These are phyloP conservation scores for Belonocnema kinseyi DNA, from an alignment of 1,140 invertebrate genomes.

Conservation along the genomic window DNA sequence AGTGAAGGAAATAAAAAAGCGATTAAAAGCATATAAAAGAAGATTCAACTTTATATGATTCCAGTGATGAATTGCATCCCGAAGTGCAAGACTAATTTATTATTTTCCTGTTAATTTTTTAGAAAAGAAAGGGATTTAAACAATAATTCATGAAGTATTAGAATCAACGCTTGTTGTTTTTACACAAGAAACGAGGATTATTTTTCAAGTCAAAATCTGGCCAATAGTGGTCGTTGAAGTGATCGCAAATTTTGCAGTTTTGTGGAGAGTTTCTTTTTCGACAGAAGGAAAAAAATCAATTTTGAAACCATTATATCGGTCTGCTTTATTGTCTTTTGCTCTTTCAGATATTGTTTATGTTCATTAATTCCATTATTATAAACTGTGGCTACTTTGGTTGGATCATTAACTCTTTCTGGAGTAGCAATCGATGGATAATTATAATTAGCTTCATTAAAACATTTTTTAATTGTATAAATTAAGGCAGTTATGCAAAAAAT, in stretches of 20 bases:
- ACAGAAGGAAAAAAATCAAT: slow-evolving; percentile 37
- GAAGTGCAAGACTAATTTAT: not conserved
- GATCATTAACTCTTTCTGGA: slow-evolving; percentile 74
- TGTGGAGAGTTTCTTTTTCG: slow-evolving; percentile 42
- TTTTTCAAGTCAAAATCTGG: slow-evolving; percentile 56
- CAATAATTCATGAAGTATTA: slow-evolving; percentile 12
- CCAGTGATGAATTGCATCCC: not conserved
- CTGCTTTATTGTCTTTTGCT: slow-evolving; percentile 52
- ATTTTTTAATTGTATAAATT: not conserved
- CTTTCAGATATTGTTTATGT: slow-evolving; percentile 61
- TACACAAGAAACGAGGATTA: slow-evolving; percentile 21
- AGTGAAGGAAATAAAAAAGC: not conserved
- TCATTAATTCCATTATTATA: slow-evolving; percentile 74
- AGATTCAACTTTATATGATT: not conserved
- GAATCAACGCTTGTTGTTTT: slow-evolving; percentile 33
- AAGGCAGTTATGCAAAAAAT: too few species aligned
- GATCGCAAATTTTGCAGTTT: slow-evolving; percentile 10
- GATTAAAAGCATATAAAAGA: not conserved
- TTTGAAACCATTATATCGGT: slow-evolving; percentile 54
- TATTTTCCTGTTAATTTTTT: not conserved
- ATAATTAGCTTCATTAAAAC: slow-evolving; percentile 20
- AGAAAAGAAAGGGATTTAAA: slow-evolving; percentile 13
- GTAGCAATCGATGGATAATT: slow-evolving; percentile 77
- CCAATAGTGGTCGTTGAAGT: slow-evolving; percentile 51
- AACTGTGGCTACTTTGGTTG: slow-evolving; percentile 72